Percentiles rank a stretch among this genome's conserved stretches.
Evolutionary conservation across 2,797 vertebrate genomes (phyloP).

Genomic region (Ibycter americanus): DNA sequence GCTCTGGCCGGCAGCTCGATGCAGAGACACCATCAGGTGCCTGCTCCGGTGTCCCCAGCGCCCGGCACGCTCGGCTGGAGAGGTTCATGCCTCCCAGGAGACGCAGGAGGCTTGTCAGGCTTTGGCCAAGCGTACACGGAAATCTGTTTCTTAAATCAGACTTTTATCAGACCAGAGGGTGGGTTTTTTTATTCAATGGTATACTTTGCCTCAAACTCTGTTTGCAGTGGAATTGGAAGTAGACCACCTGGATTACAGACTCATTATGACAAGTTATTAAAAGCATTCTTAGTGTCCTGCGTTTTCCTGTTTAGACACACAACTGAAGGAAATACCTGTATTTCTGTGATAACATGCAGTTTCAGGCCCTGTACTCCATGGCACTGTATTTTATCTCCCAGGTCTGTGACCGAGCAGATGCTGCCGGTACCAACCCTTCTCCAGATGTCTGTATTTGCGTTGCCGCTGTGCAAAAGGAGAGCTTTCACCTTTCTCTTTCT

Average conservation of each 20-base stretch:
- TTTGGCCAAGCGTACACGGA: fast-evolving
- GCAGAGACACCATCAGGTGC: not conserved
- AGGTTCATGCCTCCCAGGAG: not conserved
- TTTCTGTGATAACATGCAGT: not conserved
- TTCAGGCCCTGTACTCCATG: not conserved
- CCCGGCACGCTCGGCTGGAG: fast-evolving
- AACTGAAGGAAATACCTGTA: not conserved
- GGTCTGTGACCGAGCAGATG: not conserved
- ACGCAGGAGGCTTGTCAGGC: not conserved
- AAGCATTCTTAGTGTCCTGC: not conserved
- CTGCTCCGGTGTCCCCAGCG: not conserved
- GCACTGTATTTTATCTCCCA: fast-evolving
- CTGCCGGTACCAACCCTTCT: not conserved
- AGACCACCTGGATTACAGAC: not conserved
- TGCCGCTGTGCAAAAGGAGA: not conserved
- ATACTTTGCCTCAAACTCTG: not conserved
- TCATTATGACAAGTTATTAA: not conserved
- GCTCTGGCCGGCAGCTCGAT: not conserved
- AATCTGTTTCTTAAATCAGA: not conserved
- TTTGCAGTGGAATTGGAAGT: not conserved
- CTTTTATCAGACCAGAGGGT: not conserved
- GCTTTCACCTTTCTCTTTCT: not conserved
- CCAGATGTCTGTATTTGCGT: not conserved
- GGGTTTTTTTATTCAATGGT: not conserved
- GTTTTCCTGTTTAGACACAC: not conserved